Percentiles rank a stretch among this genome's conserved stretches.
Evolutionary conservation across 2,113 vertebrate species (phyloP).

Genomic region (Carassius auratus): DNA sequence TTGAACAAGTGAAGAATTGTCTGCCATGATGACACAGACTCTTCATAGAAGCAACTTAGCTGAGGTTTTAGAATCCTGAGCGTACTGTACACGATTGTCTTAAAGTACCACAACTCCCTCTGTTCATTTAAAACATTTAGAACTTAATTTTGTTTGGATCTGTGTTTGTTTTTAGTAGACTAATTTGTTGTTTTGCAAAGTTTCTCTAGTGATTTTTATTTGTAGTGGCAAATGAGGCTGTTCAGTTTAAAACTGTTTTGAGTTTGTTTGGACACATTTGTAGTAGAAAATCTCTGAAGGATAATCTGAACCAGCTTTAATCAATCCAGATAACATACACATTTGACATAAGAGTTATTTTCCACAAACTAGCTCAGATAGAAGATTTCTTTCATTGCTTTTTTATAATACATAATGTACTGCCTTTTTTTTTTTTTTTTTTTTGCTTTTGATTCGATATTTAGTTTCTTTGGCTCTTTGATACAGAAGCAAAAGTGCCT

Average conservation of each 20-base stretch:
- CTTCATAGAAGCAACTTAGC: background rate
- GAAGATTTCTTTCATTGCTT: background rate
- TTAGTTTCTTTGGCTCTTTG: conserved; percentile 36
- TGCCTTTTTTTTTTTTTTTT: background rate
- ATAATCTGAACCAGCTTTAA: background rate
- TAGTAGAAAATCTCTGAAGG: background rate
- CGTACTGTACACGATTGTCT: conserved; percentile 7
- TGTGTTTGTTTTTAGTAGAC: conserved; percentile 1
- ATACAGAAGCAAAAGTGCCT: conserved; percentile 66
- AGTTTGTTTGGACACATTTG: background rate
- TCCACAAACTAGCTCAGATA: background rate
- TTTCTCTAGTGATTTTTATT: background rate
- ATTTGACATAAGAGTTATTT: background rate
- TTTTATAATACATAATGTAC: background rate
- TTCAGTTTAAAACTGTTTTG: background rate
- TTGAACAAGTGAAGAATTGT: conserved; percentile 61
- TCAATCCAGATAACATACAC: background rate
- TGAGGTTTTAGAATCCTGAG: background rate
- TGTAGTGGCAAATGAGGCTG: background rate
- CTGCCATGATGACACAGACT: background rate
- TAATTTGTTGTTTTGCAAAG: background rate
- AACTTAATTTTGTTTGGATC: background rate
- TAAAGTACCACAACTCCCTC: background rate
- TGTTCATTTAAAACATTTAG: background rate
- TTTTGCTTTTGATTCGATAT: conserved; percentile 9